Percentiles rank a stretch among this genome's conserved stretches.
These are phyloP conservation scores for Julus scandinavius DNA, from an alignment of 2,888 invertebrate genomes.

Conservation along the genomic window DNA sequence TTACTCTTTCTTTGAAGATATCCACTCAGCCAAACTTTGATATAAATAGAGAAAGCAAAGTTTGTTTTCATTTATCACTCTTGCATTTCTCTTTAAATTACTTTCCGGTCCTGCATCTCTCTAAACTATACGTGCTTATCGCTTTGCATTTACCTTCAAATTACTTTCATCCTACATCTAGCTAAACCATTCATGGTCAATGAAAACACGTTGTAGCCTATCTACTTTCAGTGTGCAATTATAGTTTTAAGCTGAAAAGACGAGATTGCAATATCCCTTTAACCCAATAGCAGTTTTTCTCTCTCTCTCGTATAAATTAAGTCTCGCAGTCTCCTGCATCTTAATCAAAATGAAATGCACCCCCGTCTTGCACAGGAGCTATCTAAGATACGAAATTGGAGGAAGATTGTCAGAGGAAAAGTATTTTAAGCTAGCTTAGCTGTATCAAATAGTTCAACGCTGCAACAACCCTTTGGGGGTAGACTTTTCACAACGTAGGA, in stretches of 20 bases:
- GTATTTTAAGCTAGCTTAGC: slow-evolving; percentile 3
- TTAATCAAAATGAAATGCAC: slow-evolving; percentile 8
- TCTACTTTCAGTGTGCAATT: neutral
- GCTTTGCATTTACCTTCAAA: neutral
- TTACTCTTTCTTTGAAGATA: no score
- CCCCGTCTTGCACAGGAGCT: neutral
- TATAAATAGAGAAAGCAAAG: neutral
- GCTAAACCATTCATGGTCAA: neutral
- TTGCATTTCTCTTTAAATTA: neutral
- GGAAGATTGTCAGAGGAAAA: neutral
- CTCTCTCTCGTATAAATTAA: neutral
- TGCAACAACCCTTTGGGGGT: neutral
- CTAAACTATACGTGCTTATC: neutral
- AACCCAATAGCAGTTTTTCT: neutral
- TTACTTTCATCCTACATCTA: neutral
- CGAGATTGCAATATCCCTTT: neutral
- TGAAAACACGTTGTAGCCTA: neutral
- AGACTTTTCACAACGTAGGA: neutral
- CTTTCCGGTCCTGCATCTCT: neutral
- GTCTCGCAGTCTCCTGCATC: neutral
- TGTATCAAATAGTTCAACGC: neutral
- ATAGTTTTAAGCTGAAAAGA: neutral
- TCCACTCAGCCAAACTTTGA: no score
- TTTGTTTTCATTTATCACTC: neutral
- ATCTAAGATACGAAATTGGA: neutral